Evolutionary conservation across 2,113 vertebrate species (phyloP), one percentile per base, ranked within the genome.

Genomic region (Myotis brandtii): DNA sequence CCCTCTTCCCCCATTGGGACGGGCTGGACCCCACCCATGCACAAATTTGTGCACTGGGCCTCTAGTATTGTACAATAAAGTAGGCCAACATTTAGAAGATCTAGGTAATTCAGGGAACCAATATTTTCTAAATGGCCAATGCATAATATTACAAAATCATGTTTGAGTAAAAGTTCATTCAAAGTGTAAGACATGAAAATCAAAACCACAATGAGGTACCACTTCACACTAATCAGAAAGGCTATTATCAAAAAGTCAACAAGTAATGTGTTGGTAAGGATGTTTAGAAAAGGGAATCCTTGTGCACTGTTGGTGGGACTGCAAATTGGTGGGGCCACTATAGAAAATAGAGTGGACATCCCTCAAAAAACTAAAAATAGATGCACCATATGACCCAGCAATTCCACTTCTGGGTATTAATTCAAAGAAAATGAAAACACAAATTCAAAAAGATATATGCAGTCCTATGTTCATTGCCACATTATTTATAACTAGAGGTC

Each of bases 51-150:
- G 11, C 13, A 50, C 48, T 3, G 13, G 48, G 48, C 48, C 48
- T 50, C 48, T 50, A 50, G n/a, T 64, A 64, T 9, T 76, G 13
- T 46, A 81, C 70, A 72, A 86, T 86, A 43, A 82, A 95, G 76
- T 70, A 34, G 59, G 75, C 30, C 62, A 90, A 82, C 6, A 54
- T 37, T 76, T 64, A 62, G 81, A 86, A 69, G 20, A 82, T 32
- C 18, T 77, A 20, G 18, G 9, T 40, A 87, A 86, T 14, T 82
- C 37, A 56, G 40, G 27, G 10, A 82, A 62, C 67, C 73, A 81
- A 10, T 43, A 37, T 46, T 86, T 95, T 76, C 86, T 67, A 95
- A 86, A 90, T n/a, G 16, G 46, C 40, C 56, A 62, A 27, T n/a
- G 43, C 30, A 37, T 52, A 17, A 84, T 37, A 13, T 70, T 90